phyloP scores from a whole-genome alignment of 2,113 vertebrate species.

The Boleophthalmus pectinirostris region DNA sequence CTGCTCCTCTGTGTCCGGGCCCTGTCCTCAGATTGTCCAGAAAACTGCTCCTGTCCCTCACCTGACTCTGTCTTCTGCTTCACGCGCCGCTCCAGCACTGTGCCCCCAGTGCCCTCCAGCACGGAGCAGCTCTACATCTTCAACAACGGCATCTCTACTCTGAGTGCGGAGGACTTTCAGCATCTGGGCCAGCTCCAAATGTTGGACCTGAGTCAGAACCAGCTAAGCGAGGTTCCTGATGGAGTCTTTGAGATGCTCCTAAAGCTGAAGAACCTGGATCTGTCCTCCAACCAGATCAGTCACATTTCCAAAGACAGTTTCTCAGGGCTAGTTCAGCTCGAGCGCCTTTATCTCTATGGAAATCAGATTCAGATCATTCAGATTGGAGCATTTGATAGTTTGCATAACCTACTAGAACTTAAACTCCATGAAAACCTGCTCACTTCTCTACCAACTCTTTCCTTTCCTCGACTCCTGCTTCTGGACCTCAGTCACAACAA shows the following conservation, averaged over 20 bases:
- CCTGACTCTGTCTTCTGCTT: constrained; percentile 64
- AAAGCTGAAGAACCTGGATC: constrained; percentile 86
- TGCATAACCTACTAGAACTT: constrained; percentile 86
- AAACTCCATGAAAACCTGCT: constrained; percentile 89
- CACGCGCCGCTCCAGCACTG: constrained; percentile 39
- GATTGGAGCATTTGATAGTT: constrained; percentile 79
- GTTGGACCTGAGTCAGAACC: constrained; percentile 89
- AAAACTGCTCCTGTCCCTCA: constrained; percentile 51
- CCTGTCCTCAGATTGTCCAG: constrained; percentile 66
- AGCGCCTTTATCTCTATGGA: constrained; percentile 87
- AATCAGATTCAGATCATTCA: constrained; percentile 88
- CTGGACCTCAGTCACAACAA: constrained; percentile 88
- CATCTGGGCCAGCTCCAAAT: constrained; percentile 79
- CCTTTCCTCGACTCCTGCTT: constrained; percentile 84
- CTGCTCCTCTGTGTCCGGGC: constrained; percentile 48
- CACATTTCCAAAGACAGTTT: constrained; percentile 89
- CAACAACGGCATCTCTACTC: constrained; percentile 79
- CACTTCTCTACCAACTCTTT: constrained; percentile 74
- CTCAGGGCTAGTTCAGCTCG: constrained; percentile 82
- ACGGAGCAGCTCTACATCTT: constrained; percentile 84
- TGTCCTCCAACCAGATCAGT: constrained; percentile 84
- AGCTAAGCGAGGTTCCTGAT: constrained; percentile 79
- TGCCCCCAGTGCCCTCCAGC: constrained; percentile 80
- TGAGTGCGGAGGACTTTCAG: constrained; percentile 79
- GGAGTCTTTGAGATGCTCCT: constrained; percentile 83